Percentiles rank a stretch among this genome's conserved stretches.
Evolutionary conservation across 2,113 vertebrate species (phyloP).

Genomic region (Marmota flaviventris): DNA sequence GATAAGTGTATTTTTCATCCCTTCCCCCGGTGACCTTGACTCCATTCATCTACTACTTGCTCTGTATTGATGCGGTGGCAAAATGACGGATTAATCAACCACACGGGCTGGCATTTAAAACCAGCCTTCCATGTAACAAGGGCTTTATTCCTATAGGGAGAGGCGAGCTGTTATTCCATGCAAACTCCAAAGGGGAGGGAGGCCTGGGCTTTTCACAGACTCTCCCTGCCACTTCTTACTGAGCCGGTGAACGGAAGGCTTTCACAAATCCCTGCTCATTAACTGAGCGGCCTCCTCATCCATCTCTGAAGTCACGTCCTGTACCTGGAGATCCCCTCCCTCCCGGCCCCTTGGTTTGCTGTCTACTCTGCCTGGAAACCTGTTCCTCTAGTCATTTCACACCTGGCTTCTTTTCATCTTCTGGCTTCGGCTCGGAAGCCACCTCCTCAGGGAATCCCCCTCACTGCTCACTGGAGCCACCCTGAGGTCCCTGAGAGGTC

Average conservation of each 20-base stretch:
- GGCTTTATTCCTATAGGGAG: background rate
- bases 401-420: background rate
- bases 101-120: background rate
- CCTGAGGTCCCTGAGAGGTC: background rate
- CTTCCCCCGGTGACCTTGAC: background rate
- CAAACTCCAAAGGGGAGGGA: too few species aligned
- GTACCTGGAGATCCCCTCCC: background rate
- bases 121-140: too few species aligned
- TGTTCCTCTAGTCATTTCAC: background rate
- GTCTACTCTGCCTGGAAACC: background rate
- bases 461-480: background rate
- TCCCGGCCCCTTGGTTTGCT: background rate
- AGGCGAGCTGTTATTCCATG: background rate
- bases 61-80: background rate
- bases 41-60: background rate
- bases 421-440: background rate
- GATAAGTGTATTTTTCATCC: background rate
- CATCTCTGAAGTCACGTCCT: background rate
- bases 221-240: rapidly evolving
- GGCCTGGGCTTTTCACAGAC: rapidly evolving
- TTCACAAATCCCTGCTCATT: rapidly evolving
- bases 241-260: rapidly evolving
- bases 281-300: background rate
- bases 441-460: background rate
- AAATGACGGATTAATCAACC: too few species aligned